These are phyloP conservation scores for Gnathochromis pfefferi DNA, from an alignment of 2,113 vertebrate species.

Conservation along the genomic window DNA sequence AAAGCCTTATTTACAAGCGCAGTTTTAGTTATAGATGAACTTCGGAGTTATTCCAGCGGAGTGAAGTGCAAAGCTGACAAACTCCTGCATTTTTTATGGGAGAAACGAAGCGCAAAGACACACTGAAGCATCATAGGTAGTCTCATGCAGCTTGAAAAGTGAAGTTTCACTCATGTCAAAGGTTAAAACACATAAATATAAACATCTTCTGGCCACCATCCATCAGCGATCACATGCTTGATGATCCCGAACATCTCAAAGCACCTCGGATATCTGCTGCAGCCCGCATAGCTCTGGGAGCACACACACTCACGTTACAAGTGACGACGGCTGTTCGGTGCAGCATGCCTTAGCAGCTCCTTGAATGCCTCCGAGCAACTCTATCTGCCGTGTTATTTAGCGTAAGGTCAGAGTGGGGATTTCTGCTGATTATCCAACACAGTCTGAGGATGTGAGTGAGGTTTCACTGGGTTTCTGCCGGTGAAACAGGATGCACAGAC, in stretches of 20 bases:
- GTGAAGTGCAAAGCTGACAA: background rate
- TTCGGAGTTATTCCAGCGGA: background rate
- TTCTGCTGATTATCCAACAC: background rate
- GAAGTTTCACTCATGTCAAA: background rate
- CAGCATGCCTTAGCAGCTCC: conserved; percentile 11
- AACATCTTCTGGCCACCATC: background rate
- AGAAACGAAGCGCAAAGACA: background rate
- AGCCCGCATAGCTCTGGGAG: background rate
- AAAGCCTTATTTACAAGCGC: background rate
- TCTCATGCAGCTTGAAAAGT: background rate
- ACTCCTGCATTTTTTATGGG: background rate
- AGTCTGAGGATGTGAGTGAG: background rate
- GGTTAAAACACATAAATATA: background rate
- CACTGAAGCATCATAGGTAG: background rate
- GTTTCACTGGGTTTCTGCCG: background rate
- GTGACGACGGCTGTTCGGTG: background rate
- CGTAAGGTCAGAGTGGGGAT: conserved; percentile 21
- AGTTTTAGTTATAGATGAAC: background rate
- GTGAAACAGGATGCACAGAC: background rate
- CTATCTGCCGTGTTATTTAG: conserved; percentile 41
- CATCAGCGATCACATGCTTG: background rate
- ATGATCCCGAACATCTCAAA: background rate
- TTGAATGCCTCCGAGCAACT: conserved; percentile 44
- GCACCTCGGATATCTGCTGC: background rate
- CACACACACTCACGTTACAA: conserved; percentile 44